Evolutionary conservation across 2,888 invertebrate species (phyloP), one percentile per base, ranked within the genome.

Genomic region (Hypsopygia costalis): DNA sequence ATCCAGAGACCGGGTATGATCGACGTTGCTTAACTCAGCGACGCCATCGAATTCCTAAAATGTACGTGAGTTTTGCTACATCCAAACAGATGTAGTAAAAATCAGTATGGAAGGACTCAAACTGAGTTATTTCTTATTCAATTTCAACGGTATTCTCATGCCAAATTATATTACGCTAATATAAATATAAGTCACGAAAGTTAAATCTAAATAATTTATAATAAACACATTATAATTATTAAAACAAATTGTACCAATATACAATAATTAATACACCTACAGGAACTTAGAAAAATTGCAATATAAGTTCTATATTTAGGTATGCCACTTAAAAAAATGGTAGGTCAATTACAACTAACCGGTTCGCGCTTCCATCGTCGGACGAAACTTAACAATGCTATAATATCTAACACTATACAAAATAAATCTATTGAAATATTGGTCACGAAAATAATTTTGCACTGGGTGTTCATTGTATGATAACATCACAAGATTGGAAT

Each of bases 261-360:
- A 83, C 81, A 85, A 80, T 86, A 82, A 81, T 80, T 72, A 82
- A 86, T 86, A 87, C 74, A 79, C 78, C 88, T 88, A 88, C 86
- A 88, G 88, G 88, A 88, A 88, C 88, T 81, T 87, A 88, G 86
- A 77, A 85, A 81, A 87, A 86, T 88, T 87, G 87, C 87, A 87
- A 83, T 86, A 79, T 78, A 83, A 82, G 82, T 86, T 85, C 82
- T 86, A 87, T 83, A 83, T 80, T 83, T 86, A 87, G 83, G 71
- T 87, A 88, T 87, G 87, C 87, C 88, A 88, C 87, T 85, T 83
- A 82, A 79, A 68, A 72, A 68, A 52, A 61, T 69, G 76, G 72
- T 81, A 77, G 66, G 65, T 71, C 63, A 69, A 67, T 65, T 65
- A 70, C 60, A 71, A 72, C 56, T 70, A 70, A 69, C 70, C 73